phyloP scores from a whole-genome alignment of 1,140 invertebrate genomes.

The Campodea augens region DNA sequence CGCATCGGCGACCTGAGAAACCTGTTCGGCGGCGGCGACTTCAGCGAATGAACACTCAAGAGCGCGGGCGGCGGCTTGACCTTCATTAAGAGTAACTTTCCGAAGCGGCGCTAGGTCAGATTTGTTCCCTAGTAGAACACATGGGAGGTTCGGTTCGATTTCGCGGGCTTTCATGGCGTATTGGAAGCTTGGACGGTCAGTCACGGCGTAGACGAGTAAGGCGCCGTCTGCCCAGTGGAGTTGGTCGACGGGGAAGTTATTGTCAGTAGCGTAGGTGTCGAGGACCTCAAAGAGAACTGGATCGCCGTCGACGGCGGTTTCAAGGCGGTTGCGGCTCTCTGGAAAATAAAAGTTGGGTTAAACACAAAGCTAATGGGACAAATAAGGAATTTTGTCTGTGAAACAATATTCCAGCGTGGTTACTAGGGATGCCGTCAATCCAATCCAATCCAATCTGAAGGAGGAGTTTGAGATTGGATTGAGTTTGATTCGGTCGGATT shows the following conservation, averaged over 20 bases:
- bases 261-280: slow-evolving; percentile 78
- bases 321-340: slow-evolving; percentile 83
- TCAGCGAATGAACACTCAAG: slow-evolving; percentile 72
- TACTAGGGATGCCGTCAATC: too few relatives aligned
- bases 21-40: slow-evolving; percentile 70
- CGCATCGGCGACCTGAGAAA: slow-evolving; percentile 49
- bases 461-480: too few relatives aligned
- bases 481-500: too few relatives aligned
- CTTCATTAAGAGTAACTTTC: slow-evolving; percentile 72
- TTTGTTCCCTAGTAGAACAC: slow-evolving; percentile 72
- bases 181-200: slow-evolving; percentile 66
- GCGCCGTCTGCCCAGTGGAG: slow-evolving; percentile 77
- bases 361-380: too few relatives aligned
- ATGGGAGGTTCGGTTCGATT: slow-evolving; percentile 26
- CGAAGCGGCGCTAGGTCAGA: slow-evolving; percentile 78
- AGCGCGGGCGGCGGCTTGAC: too few relatives aligned
- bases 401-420: too few relatives aligned
- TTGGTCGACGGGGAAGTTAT: too few relatives aligned
- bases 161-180: slow-evolving; percentile 44
- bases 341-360: slow-evolving; percentile 22
- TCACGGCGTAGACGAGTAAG: slow-evolving; percentile 77
- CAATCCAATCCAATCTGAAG: too few relatives aligned
- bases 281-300: slow-evolving; percentile 78
- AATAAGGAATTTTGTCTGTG: too few relatives aligned
- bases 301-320: slow-evolving; percentile 74